These are phyloP conservation scores for Drosophila neotestacea DNA, from an alignment of 2,888 invertebrate species.

Conservation along the genomic window DNA sequence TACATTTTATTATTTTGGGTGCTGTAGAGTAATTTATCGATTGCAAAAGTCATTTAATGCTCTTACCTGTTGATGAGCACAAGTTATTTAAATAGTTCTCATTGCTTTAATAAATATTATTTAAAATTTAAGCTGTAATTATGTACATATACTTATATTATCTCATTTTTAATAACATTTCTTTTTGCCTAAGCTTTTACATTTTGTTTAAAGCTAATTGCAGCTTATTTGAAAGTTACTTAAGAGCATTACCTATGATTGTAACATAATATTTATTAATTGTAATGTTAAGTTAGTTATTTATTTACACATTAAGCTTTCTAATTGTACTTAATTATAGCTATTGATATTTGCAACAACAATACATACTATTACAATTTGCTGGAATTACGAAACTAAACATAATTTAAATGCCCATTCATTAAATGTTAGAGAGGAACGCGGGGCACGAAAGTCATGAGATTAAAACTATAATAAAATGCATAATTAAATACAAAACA, in stretches of 20 bases:
- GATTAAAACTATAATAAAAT: background rate
- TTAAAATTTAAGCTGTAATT: constrained; percentile 2
- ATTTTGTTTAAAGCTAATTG: constrained; percentile 1
- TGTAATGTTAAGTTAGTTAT: constrained; percentile 11
- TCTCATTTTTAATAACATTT: background rate
- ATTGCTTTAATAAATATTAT: constrained; percentile 20
- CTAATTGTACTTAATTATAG: constrained; percentile 23
- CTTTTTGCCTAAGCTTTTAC: background rate
- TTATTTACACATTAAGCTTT: constrained; percentile 37
- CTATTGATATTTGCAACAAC: constrained; percentile 47
- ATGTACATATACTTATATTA: constrained; percentile 6
- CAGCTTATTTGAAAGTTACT: constrained; percentile 2
- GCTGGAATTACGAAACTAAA: constrained; percentile 20
- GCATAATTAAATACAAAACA: background rate
- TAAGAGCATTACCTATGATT: background rate
- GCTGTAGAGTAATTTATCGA: constrained; percentile 13
- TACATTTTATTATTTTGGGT: background rate
- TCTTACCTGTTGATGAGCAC: constrained; percentile 23
- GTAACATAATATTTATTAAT: background rate
- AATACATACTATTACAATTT: constrained; percentile 30
- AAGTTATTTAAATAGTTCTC: background rate
- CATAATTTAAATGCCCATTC: constrained; percentile 32
- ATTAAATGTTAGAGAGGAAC: constrained; percentile 25
- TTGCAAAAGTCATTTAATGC: background rate
- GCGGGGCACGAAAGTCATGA: background rate